Percentiles rank a stretch among this genome's conserved stretches.
Conservation (phyloP, 2,113 vertebrate species). For the Poecile atricapillus region DNA sequence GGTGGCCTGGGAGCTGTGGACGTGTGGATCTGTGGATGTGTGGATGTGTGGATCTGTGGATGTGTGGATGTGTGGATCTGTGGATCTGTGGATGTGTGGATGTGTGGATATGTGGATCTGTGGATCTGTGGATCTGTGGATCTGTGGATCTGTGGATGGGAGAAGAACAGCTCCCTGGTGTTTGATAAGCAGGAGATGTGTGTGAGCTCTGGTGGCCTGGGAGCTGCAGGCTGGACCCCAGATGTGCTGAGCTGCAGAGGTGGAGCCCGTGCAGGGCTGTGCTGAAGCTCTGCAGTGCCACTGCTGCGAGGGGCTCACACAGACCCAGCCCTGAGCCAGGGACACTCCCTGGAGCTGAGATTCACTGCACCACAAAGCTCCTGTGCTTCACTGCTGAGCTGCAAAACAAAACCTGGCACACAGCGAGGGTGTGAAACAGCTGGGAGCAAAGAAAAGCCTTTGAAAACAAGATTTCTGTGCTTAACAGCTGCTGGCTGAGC, state of each 20-base stretch:
- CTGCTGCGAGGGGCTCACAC: not conserved
- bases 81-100: too few species aligned
- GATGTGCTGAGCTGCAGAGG: not conserved
- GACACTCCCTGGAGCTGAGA: not conserved
- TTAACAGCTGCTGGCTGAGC: not conserved
- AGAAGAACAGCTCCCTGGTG: not conserved
- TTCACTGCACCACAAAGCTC: not conserved
- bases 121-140: too few species aligned
- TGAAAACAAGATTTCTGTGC: not conserved
- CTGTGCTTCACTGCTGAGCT: slow-evolving; percentile 2
- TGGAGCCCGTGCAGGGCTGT: not conserved
- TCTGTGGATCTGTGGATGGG: too few species aligned
- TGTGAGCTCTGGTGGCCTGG: not conserved
- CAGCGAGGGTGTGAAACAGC: not conserved
- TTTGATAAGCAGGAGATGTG: not conserved
- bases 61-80: too few species aligned
- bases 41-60: too few species aligned
- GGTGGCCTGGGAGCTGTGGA: too few species aligned
- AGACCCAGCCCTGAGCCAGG: not conserved
- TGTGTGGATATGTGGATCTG: too few species aligned
- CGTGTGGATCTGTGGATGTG: too few species aligned
- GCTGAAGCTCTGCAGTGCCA: not conserved
- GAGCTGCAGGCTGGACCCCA: too few species aligned
- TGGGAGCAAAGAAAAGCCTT: not conserved
- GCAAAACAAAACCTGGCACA: too few species aligned